Evolutionary conservation across 1,140 invertebrate genomes (phyloP).

Genomic region (Megathymus violae): DNA sequence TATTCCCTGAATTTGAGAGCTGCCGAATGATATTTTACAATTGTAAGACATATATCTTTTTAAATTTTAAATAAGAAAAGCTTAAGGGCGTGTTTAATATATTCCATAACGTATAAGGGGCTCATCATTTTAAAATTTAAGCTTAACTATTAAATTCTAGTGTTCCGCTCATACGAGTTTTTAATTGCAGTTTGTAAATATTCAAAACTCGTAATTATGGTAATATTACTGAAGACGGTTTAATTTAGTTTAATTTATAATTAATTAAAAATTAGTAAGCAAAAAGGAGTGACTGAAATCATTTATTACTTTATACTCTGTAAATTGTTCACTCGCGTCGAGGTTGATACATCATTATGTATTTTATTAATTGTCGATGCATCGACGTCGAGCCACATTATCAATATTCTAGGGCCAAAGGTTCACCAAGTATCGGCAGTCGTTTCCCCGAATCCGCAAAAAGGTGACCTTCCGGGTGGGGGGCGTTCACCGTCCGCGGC

Average conservation of each 20-base stretch:
- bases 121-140: too few relatives aligned
- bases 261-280: too few relatives aligned
- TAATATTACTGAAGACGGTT: too few relatives aligned
- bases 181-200: too few relatives aligned
- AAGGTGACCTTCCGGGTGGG: slow-evolving; percentile 76
- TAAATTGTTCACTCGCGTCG: too few relatives aligned
- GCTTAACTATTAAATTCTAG: too few relatives aligned
- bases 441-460: slow-evolving; percentile 56
- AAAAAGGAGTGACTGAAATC: too few relatives aligned
- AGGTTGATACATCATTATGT: too few relatives aligned
- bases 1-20: slow-evolving; percentile 7
- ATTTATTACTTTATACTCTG: too few relatives aligned
- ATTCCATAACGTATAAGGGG: not conserved
- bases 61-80: not conserved
- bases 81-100: not conserved
- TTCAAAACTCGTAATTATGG: too few relatives aligned
- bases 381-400: slow-evolving; percentile 1
- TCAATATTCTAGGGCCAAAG: slow-evolving; percentile 30
- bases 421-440: slow-evolving; percentile 31
- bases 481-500: slow-evolving; percentile 51
- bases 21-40: not conserved
- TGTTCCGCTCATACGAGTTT: too few relatives aligned
- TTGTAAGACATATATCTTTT: not conserved
- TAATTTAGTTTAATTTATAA: too few relatives aligned
- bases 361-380: slow-evolving; percentile 1